Evolutionary conservation across 2,888 invertebrate species (phyloP).

Genomic region (Brachyptera risi): DNA sequence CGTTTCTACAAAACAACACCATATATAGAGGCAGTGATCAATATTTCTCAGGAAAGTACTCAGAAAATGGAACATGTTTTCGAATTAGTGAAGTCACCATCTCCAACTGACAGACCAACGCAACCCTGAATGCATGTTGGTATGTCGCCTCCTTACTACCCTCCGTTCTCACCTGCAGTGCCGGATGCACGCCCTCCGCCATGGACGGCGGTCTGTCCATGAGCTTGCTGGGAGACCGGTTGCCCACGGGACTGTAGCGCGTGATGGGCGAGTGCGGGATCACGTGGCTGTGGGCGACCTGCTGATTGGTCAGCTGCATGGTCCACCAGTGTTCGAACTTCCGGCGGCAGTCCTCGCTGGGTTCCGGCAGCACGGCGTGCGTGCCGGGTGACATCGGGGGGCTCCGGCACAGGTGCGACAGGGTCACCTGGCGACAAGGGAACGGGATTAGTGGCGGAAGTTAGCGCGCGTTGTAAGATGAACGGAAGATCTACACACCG

Average conservation of each 20-base stretch:
- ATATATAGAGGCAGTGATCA: too few relatives aligned
- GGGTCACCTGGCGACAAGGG: constrained; percentile 58
- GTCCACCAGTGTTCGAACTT: constrained; percentile 93
- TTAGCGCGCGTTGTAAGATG: too few relatives aligned
- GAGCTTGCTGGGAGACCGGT: constrained; percentile 37
- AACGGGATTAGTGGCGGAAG: too few relatives aligned
- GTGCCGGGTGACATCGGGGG: constrained; percentile 55
- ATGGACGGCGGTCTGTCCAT: constrained; percentile 50
- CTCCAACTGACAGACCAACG: not conserved
- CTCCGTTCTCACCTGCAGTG: constrained; percentile 34
- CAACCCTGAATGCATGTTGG: too few relatives aligned
- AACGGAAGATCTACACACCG: too few relatives aligned
- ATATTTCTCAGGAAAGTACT: too few relatives aligned
- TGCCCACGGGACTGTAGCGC: constrained; percentile 31
- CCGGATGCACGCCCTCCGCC: constrained; percentile 33
- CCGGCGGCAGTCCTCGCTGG: constrained; percentile 76
- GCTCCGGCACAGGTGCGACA: constrained; percentile 80
- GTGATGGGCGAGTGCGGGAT: constrained; percentile 27
- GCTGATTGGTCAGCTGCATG: constrained; percentile 60
- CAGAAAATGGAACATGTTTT: too few relatives aligned
- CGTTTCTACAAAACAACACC: too few relatives aligned
- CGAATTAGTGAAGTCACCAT: too few relatives aligned
- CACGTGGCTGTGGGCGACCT: constrained; percentile 32
- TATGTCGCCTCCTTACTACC: too few relatives aligned
- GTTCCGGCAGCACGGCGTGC: constrained; percentile 57